phyloP scores from a whole-genome alignment of 2,888 invertebrate genomes.

The Trachelus stipa region DNA sequence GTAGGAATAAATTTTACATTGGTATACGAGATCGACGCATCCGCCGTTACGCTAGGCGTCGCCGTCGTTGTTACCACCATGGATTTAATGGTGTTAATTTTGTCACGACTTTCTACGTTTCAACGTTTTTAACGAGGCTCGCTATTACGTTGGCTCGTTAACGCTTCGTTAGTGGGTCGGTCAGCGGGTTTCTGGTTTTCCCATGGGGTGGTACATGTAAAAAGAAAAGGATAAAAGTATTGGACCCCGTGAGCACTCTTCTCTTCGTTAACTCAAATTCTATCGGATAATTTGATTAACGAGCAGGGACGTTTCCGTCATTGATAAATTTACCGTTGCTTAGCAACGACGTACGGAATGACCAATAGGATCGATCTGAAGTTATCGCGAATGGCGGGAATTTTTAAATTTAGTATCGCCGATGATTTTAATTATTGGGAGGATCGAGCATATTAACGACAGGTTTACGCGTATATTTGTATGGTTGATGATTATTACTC shows the following conservation, averaged over 20 bases:
- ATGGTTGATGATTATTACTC: background rate
- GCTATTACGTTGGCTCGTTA: slow-evolving; percentile 37
- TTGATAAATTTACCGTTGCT: background rate
- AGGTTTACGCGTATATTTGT: background rate
- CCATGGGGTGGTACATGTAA: background rate
- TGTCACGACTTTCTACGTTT: slow-evolving; percentile 23
- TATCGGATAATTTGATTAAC: background rate
- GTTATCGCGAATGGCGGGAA: background rate
- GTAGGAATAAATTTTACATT: background rate
- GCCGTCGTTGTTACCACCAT: slow-evolving; percentile 5
- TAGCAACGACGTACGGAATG: background rate
- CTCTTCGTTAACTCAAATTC: background rate
- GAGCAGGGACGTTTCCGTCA: background rate
- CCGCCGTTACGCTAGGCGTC: background rate
- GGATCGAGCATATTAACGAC: background rate
- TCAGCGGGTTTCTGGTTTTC: slow-evolving; percentile 19
- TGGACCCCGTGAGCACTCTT: background rate
- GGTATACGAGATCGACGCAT: background rate
- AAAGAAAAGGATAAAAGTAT: background rate
- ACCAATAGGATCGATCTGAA: background rate
- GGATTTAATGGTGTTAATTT: slow-evolving; percentile 21
- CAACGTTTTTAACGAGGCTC: slow-evolving; percentile 36
- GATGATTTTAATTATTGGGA: background rate
- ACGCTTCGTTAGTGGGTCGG: slow-evolving; percentile 39
- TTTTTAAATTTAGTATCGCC: background rate